Percentiles rank a stretch among this genome's conserved stretches.
These are phyloP conservation scores for Rhopalosiphum padi DNA, from an alignment of 1,140 invertebrate species.

Conservation along the genomic window DNA sequence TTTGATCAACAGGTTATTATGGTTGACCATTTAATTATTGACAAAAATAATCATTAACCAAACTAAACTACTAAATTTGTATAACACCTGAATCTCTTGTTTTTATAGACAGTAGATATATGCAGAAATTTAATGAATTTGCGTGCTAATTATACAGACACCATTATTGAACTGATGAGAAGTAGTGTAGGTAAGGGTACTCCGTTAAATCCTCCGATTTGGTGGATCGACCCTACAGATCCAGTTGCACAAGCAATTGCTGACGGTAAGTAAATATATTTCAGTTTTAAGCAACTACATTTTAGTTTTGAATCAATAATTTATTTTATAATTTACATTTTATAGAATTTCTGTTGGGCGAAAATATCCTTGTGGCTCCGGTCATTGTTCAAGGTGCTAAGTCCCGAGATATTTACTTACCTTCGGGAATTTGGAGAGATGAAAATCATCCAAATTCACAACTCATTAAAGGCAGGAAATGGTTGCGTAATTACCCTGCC, in stretches of 20 bases:
- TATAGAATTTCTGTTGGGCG: constrained; percentile 83
- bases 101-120: constrained; percentile 69
- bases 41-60: too few species aligned
- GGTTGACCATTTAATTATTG: background rate
- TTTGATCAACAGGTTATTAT: constrained; percentile 72
- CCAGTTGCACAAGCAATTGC: constrained; percentile 71
- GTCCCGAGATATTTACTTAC: constrained; percentile 79
- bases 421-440: constrained; percentile 73
- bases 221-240: constrained; percentile 85
- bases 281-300: too few species aligned
- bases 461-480: constrained; percentile 69
- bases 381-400: constrained; percentile 73
- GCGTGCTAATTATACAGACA: constrained; percentile 71
- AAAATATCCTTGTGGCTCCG: constrained; percentile 85
- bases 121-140: constrained; percentile 72
- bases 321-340: background rate
- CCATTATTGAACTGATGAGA: constrained; percentile 71
- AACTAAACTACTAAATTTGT: too few species aligned
- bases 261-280: constrained; percentile 67
- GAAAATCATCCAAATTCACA: constrained; percentile 66
- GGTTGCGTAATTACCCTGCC: constrained; percentile 73
- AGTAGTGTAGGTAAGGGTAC: constrained; percentile 70
- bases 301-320: too few species aligned
- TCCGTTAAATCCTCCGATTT: constrained; percentile 85
- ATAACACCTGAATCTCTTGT: constrained; percentile 26